phyloP scores from a whole-genome alignment of 2,113 vertebrate species.

The Uropsilus gracilis region DNA sequence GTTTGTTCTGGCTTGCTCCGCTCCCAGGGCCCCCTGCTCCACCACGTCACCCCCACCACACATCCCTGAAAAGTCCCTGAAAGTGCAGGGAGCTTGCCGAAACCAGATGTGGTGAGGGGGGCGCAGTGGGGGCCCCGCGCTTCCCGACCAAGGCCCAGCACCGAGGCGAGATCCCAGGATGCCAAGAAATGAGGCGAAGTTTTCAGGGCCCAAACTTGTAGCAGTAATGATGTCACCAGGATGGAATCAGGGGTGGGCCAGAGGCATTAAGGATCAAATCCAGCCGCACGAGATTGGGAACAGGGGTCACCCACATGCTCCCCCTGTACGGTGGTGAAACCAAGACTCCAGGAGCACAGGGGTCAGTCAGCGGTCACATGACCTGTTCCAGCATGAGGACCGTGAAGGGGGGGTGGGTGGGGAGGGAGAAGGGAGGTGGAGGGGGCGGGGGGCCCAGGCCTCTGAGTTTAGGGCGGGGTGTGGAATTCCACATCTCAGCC shows the following conservation, averaged over 20 bases:
- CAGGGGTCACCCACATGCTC: not conserved
- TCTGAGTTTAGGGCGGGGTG: not conserved
- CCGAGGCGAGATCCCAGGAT: not conserved
- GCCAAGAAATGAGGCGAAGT: not conserved
- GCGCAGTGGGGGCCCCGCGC: not conserved
- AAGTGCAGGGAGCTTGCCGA: not conserved
- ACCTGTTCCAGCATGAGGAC: not conserved
- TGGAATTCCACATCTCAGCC: not conserved
- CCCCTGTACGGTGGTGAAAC: not conserved
- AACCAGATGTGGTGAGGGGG: not conserved
- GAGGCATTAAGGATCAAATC: not conserved
- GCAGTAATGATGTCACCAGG: not conserved
- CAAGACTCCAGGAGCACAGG: not conserved
- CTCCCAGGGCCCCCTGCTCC: not conserved
- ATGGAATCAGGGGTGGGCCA: slow-evolving; percentile 35
- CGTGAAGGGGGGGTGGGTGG: no score
- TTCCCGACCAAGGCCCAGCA: not conserved
- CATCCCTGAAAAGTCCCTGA: not conserved
- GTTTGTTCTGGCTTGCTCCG: not conserved
- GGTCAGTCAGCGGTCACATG: not conserved
- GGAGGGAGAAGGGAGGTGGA: no score
- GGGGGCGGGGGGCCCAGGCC: not conserved
- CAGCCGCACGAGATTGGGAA: not conserved
- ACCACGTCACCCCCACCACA: not conserved
- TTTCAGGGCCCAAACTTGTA: not conserved